phyloP scores from a whole-genome alignment of 2,888 invertebrate genomes.

The Plusia festucae region DNA sequence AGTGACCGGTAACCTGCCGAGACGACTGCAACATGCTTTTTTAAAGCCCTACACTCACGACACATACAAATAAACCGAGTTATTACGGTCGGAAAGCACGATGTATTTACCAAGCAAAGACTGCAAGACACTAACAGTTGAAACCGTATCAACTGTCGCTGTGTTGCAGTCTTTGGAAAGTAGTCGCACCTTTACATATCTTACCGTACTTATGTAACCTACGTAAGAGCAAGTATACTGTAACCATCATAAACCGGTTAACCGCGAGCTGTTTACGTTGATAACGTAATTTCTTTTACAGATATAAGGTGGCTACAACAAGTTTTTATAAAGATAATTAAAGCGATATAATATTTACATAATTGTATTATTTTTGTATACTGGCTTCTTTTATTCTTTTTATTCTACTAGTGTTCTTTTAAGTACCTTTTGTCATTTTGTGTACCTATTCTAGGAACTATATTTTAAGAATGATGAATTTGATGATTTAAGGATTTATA shows the following conservation, averaged over 20 bases:
- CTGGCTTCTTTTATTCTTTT: too few relatives aligned
- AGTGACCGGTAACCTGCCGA: constrained; percentile 18
- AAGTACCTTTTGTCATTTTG: too few relatives aligned
- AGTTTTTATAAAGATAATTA: background rate
- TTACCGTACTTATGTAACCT: constrained; percentile 59
- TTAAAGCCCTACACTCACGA: constrained; percentile 10
- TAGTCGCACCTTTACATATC: constrained; percentile 37
- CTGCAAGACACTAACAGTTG: too few relatives aligned
- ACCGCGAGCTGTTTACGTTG: constrained; percentile 22
- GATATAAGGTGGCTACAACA: background rate
- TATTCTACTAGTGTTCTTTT: too few relatives aligned
- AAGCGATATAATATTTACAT: too few relatives aligned
- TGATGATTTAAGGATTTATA: too few relatives aligned
- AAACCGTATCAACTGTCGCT: too few relatives aligned
- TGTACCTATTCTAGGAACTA: too few relatives aligned
- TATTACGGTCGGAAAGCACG: background rate
- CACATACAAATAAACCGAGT: background rate
- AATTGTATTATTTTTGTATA: background rate
- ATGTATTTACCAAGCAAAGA: too few relatives aligned
- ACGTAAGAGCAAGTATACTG: constrained; percentile 48
- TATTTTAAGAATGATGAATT: too few relatives aligned
- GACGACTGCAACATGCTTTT: constrained; percentile 39
- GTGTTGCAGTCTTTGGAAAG: background rate
- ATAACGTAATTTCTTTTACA: constrained; percentile 27
- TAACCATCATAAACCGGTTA: constrained; percentile 49